Conservation (phyloP, 1,140 invertebrate species). For the Anastrepha ludens region DNA sequence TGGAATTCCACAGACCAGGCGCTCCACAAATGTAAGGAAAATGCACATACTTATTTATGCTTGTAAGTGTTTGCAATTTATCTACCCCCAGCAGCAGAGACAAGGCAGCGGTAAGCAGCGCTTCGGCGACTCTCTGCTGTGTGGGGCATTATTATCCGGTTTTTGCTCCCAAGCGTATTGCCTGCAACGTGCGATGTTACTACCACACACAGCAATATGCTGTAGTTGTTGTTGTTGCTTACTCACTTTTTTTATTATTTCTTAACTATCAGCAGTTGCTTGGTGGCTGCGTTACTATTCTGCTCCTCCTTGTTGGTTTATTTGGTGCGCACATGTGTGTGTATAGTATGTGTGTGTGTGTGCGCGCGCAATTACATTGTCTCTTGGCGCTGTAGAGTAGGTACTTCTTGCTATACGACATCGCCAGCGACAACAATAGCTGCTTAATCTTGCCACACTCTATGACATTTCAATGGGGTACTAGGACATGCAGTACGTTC, state of each 20-base stretch:
- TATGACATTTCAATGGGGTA: conserved; percentile 50
- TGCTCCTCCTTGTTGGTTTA: background rate
- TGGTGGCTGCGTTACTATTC: background rate
- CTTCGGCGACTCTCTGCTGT: background rate
- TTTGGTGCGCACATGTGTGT: background rate
- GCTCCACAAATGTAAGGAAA: background rate
- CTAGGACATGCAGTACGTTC: conserved; percentile 46
- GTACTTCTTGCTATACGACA: background rate
- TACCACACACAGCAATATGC: background rate
- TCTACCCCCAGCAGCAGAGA: background rate
- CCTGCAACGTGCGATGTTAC: background rate
- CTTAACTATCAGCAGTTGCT: conserved; percentile 6
- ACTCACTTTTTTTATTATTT: background rate
- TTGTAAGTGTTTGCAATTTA: conserved; percentile 32
- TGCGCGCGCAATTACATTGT: background rate
- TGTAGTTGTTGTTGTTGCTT: conserved; percentile 4
- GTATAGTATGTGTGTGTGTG: background rate
- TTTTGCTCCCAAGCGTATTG: conserved; percentile 47
- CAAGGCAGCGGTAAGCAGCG: background rate
- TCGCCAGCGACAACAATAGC: conserved; percentile 42
- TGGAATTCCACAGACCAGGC: conserved; percentile 10
- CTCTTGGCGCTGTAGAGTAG: background rate
- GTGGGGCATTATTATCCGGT: conserved; percentile 51
- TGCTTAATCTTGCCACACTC: conserved; percentile 51
- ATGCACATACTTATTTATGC: background rate